phyloP scores from a whole-genome alignment of 2,888 invertebrate genomes.

The Chesias legatella region DNA sequence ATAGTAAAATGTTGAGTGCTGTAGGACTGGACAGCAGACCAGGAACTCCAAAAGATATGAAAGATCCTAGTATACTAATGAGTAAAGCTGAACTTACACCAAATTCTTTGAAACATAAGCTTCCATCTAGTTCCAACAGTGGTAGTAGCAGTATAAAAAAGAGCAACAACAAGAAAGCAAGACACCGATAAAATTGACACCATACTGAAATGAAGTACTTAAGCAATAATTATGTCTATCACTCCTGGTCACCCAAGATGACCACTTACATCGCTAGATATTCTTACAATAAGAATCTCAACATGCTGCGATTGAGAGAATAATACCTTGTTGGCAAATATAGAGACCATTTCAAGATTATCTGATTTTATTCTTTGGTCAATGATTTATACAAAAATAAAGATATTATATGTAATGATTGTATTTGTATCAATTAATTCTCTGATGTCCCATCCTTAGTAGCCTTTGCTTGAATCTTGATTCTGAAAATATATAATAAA shows the following conservation, averaged over 20 bases:
- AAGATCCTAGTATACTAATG: slow-evolving; percentile 55
- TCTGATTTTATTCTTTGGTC: slow-evolving; percentile 36
- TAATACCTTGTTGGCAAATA: neutral
- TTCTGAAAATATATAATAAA: slow-evolving; percentile 51
- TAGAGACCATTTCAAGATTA: slow-evolving; percentile 10
- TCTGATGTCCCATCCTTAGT: slow-evolving; percentile 49
- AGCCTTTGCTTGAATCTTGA: slow-evolving; percentile 69
- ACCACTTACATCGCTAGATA: no score
- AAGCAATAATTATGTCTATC: slow-evolving; percentile 3
- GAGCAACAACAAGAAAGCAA: slow-evolving; percentile 89
- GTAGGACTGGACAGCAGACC: slow-evolving; percentile 70
- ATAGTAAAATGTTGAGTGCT: slow-evolving; percentile 64
- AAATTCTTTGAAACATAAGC: slow-evolving; percentile 77
- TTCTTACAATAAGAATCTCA: neutral
- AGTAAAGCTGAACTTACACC: slow-evolving; percentile 64
- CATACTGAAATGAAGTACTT: neutral
- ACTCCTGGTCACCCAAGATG: no score
- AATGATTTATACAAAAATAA: slow-evolving; percentile 33
- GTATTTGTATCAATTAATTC: slow-evolving; percentile 41
- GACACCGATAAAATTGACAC: slow-evolving; percentile 83
- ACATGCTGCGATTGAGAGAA: neutral
- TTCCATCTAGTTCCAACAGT: slow-evolving; percentile 50
- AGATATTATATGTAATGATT: slow-evolving; percentile 21
- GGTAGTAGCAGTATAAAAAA: slow-evolving; percentile 85
- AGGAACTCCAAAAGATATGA: slow-evolving; percentile 68